Percentiles rank a stretch among this genome's conserved stretches.
These are phyloP conservation scores for Cataglyphis hispanica DNA, from an alignment of 1,140 invertebrate genomes.

Conservation along the genomic window DNA sequence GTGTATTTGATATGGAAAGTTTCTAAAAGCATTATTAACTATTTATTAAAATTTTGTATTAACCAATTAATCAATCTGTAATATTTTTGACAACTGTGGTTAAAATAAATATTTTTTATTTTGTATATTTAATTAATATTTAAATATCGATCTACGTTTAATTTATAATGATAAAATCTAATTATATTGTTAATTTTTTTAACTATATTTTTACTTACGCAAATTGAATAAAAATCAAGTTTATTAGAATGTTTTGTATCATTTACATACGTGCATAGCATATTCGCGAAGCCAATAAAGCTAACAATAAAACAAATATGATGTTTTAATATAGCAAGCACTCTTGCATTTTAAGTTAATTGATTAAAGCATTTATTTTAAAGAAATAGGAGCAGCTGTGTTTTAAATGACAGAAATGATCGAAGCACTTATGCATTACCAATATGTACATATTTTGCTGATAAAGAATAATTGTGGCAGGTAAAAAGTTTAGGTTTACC, in stretches of 20 bases:
- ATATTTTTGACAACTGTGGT: constrained; percentile 4
- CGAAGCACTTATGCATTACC: neutral
- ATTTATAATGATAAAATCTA: neutral
- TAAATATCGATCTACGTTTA: neutral
- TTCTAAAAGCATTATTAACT: neutral
- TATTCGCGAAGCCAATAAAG: neutral
- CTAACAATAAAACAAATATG: neutral
- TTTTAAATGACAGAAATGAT: constrained; percentile 30
- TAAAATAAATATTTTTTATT: neutral
- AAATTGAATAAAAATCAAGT: neutral
- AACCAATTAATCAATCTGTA: neutral
- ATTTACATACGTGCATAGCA: neutral
- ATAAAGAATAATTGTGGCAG: constrained; percentile 66
- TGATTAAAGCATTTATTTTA: neutral
- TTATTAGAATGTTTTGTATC: neutral
- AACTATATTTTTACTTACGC: neutral
- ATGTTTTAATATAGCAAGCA: neutral
- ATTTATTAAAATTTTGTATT: constrained; percentile 7
- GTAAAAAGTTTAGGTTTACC: constrained; percentile 70
- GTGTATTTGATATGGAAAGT: neutral
- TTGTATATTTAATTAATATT: neutral
- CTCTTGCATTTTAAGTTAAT: constrained; percentile 41
- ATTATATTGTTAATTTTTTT: neutral
- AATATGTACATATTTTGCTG: constrained; percentile 27
- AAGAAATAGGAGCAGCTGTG: constrained; percentile 35